Percentiles rank a stretch among this genome's conserved stretches.
Evolutionary conservation across 2,113 vertebrate genomes (phyloP).

Genomic region (Oncorhynchus tshawytscha): DNA sequence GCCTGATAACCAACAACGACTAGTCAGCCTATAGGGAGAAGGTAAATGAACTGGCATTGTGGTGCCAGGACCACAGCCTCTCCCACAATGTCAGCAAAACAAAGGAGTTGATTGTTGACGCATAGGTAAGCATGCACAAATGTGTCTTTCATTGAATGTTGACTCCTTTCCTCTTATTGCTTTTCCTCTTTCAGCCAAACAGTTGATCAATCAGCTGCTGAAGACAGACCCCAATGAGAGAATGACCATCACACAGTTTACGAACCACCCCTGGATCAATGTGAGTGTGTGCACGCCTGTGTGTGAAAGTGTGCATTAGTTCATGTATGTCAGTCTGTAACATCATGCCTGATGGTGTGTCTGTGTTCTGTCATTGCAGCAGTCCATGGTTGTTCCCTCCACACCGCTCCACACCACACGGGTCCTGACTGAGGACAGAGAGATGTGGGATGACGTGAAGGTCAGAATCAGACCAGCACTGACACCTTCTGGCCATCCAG

Average conservation of each 20-base stretch:
- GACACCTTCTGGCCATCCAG: conserved; percentile 41
- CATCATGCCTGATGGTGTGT: conserved; percentile 5
- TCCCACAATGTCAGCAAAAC: too few species aligned
- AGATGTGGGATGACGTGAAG: conserved; percentile 98
- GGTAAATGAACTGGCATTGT: too few species aligned
- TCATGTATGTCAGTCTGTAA: not conserved
- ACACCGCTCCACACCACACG: conserved; percentile 94
- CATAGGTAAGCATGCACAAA: not conserved
- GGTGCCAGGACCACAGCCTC: too few species aligned
- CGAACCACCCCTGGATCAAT: conserved; percentile 97
- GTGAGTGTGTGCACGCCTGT: conserved; percentile 62
- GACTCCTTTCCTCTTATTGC: not conserved
- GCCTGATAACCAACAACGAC: too few species aligned
- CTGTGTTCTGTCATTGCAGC: conserved; percentile 64
- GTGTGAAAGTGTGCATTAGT: conserved; percentile 5
- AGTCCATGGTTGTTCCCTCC: conserved; percentile 90
- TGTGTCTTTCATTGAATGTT: conserved; percentile 7
- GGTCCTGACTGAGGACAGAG: conserved; percentile 92
- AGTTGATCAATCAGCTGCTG: conserved; percentile 89
- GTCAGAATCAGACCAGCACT: conserved; percentile 69
- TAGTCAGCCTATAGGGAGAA: too few species aligned
- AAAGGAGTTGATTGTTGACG: too few species aligned
- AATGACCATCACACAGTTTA: conserved; percentile 93
- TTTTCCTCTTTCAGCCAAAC: conserved; percentile 78
- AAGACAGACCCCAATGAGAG: conserved; percentile 96